phyloP scores from a whole-genome alignment of 2,113 vertebrate species.

The Saguinus imperator region DNA sequence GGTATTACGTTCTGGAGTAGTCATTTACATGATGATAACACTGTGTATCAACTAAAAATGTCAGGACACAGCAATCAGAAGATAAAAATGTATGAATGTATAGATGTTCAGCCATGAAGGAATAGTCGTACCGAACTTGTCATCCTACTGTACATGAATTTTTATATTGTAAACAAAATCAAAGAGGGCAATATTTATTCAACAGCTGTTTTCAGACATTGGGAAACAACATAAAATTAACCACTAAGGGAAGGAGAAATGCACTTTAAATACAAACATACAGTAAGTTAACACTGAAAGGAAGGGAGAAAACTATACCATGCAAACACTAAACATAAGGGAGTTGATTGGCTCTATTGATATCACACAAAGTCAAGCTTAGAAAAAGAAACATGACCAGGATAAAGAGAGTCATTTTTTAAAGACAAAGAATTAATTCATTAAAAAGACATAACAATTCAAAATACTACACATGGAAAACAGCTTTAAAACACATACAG shows the following conservation, averaged over 20 bases:
- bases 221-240: background rate
- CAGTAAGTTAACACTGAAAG: background rate
- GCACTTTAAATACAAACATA: background rate
- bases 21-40: background rate
- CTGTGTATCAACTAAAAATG: background rate
- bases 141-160: background rate
- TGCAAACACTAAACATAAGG: background rate
- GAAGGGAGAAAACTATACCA: background rate
- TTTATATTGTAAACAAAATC: background rate
- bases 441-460: background rate
- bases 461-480: background rate
- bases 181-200: background rate
- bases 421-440: background rate
- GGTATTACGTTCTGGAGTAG: background rate
- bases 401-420: background rate
- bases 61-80: background rate
- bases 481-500: background rate
- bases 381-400: background rate
- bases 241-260: background rate
- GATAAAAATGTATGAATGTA: background rate
- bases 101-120: background rate
- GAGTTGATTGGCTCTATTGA: background rate
- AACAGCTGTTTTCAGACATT: background rate
- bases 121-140: background rate
- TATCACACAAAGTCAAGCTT: background rate